Evolutionary conservation across 2,113 vertebrate species (phyloP).

Genomic region (Gyps fulvus): DNA sequence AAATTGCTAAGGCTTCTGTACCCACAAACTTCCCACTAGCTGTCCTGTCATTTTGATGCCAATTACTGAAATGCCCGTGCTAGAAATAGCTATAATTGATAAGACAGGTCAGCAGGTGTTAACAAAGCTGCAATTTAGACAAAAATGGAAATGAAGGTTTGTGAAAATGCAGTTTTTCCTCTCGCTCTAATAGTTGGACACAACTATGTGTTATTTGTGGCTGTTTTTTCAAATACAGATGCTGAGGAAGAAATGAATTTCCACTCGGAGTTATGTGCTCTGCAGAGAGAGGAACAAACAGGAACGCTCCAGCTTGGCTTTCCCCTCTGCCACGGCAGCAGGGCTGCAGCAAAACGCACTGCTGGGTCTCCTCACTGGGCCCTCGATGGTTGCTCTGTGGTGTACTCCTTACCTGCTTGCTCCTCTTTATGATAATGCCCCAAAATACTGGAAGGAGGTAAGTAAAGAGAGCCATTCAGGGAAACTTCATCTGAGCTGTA

Average conservation of each 20-base stretch:
- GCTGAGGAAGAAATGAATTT: not conserved
- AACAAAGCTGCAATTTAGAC: not conserved
- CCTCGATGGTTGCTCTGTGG: fast-evolving
- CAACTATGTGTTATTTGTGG: not conserved
- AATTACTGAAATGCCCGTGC: not conserved
- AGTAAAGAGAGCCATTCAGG: too few species aligned
- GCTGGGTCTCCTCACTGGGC: not conserved
- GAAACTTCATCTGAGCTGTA: not conserved
- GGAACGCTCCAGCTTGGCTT: fast-evolving
- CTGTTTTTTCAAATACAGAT: not conserved
- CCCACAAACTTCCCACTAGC: not conserved
- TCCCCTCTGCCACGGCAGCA: fast-evolving
- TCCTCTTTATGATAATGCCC: not conserved
- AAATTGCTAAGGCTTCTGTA: not conserved
- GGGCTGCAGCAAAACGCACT: fast-evolving
- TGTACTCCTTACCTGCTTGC: not conserved
- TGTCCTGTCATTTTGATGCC: not conserved
- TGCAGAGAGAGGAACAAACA: not conserved
- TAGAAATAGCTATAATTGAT: not conserved
- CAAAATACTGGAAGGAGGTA: not conserved
- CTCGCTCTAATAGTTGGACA: not conserved
- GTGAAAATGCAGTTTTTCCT: not conserved
- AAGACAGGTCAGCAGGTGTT: not conserved
- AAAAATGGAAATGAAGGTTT: not conserved
- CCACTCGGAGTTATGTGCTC: not conserved